Evolutionary conservation across 2,888 invertebrate genomes (phyloP).

Genomic region (Drosophila silvestris): DNA sequence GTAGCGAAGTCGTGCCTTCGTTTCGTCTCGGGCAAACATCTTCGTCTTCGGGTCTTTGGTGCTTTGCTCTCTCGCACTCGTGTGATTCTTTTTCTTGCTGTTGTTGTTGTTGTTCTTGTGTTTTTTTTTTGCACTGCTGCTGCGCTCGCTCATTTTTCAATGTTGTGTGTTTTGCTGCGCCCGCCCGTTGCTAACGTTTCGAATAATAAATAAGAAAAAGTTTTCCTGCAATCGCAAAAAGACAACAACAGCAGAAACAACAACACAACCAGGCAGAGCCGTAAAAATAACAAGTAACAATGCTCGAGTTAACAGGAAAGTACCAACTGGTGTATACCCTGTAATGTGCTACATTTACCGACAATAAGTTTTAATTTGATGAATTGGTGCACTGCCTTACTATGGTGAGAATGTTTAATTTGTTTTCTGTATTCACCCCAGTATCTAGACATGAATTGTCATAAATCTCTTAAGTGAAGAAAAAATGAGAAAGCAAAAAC

Average conservation of each 20-base stretch:
- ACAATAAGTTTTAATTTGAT: not conserved
- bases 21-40: conserved; percentile 52
- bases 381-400: not conserved
- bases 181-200: conserved; percentile 59
- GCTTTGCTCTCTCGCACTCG: conserved; percentile 51
- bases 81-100: conserved; percentile 52
- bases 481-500: not conserved
- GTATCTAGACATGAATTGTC: no score
- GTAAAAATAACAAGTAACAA: conserved; percentile 59
- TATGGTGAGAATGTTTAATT: not conserved
- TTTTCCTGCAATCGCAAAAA: conserved; percentile 76
- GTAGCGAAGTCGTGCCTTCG: conserved; percentile 55
- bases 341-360: not conserved
- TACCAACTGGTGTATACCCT: conserved; percentile 6
- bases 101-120: conserved; percentile 39
- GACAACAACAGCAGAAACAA: conserved; percentile 3
- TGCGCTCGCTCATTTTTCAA: conserved; percentile 69
- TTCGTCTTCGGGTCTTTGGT: conserved; percentile 50
- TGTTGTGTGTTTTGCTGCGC: conserved; percentile 63
- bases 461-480: not conserved
- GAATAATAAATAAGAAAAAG: conserved; percentile 84
- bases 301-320: not conserved
- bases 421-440: not conserved
- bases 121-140: conserved; percentile 28
- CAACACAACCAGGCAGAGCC: conserved; percentile 38